Percentiles rank a stretch among this genome's conserved stretches.
Conservation (phyloP, 2,113 vertebrate genomes). For the Motacilla tschutschensis region DNA sequence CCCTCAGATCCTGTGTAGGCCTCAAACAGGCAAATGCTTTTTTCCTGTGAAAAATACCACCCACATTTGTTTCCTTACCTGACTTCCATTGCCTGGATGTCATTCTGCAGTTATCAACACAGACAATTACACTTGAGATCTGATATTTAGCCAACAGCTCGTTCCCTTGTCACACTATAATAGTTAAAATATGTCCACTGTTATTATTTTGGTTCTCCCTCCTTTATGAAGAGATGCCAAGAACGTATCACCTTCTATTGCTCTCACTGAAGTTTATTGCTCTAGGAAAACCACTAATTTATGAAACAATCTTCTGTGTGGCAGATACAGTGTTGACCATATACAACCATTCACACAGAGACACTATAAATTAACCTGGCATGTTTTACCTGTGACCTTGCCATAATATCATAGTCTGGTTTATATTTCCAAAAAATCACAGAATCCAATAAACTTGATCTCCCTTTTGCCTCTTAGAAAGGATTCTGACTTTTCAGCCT, state of each 20-base stretch:
- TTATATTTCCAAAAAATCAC: constrained; percentile 52
- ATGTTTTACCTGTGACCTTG: constrained; percentile 52
- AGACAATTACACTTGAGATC: not conserved
- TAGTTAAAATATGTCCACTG: constrained; percentile 38
- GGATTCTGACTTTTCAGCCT: not conserved
- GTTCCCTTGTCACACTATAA: constrained; percentile 5
- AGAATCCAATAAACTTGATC: constrained; percentile 13
- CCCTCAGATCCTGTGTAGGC: not conserved
- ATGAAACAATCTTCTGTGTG: constrained; percentile 8
- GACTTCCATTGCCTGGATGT: not conserved
- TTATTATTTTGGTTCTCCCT: constrained; percentile 32
- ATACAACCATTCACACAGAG: constrained; percentile 49
- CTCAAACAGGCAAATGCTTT: not conserved
- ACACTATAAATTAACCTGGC: constrained; percentile 46
- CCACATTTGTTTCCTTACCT: constrained; percentile 31
- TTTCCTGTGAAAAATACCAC: not conserved
- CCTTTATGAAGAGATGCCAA: constrained; percentile 41
- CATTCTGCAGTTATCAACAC: not conserved
- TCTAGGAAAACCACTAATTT: constrained; percentile 41
- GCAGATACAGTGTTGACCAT: constrained; percentile 30
- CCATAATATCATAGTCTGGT: constrained; percentile 18
- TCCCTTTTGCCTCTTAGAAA: constrained; percentile 22
- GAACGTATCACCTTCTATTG: constrained; percentile 23
- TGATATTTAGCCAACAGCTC: constrained; percentile 33
- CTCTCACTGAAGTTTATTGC: constrained; percentile 38